Evolutionary conservation across 1,140 invertebrate genomes (phyloP), one percentile per base, ranked within the genome.

Genomic region (Bombus sylvicola): DNA sequence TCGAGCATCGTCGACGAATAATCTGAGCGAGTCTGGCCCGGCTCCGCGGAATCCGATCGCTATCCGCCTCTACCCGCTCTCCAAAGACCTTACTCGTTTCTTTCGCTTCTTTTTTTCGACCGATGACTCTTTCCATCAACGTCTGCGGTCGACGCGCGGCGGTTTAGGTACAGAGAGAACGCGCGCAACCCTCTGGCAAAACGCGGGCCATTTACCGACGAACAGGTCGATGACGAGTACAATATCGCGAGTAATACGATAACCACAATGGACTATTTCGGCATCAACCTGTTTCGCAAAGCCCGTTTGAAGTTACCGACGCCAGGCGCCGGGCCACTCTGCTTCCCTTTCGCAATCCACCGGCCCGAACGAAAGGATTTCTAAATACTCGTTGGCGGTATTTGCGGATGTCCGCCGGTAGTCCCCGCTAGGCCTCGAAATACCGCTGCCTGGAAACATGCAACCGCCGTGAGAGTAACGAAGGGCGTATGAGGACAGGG

Each of bases 351-450:
- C 39, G 25, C 66, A 37, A 66, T 31, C 80, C 84, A 43, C 10
- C 66, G 37, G n/a, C 25, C 37, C 47, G 47, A 64, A 53, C 74
- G 73, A 83, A 77, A 41, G 83, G 75, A 80, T 71, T 69, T 83
- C 88, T 75, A 81, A 89, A 89, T 89, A 89, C 84, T 84, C 88
- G 57, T 87, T 39, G 85, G 89, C 88, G 89, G 81, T 90, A 90
- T 90, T 90, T 89, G 85, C 89, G 89, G 88, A 89, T 90, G 85
- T 89, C 89, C 89, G 85, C 74, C 85, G 81, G 71, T 89, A 85
- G 85, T 82, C 85, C n/a, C 22, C 57, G 72, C 39, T 5, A 41
- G n/a, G 22, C 34, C 83, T 81, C 76, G 88, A 88, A 89, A 89
- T 83, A 89, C 83, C 83, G 79, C 15, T 25, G 83, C 75, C 73